Evolutionary conservation across 1,140 invertebrate genomes (phyloP).

Genomic region (Paramacrobiotus metropolitanus): DNA sequence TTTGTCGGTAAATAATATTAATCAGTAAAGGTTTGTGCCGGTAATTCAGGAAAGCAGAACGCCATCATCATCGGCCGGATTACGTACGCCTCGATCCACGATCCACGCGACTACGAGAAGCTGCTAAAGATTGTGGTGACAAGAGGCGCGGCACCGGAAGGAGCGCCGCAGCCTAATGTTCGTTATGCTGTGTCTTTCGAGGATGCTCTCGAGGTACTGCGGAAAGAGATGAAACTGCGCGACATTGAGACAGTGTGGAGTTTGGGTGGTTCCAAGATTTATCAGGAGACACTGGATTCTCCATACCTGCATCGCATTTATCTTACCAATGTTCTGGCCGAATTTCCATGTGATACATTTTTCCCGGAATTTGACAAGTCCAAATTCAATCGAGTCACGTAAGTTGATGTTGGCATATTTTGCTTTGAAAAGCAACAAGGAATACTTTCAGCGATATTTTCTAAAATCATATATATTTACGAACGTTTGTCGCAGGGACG

Average conservation of each 20-base stretch:
- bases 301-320: neutral
- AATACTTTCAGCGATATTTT: neutral
- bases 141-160: neutral
- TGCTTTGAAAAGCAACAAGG: neutral
- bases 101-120: neutral
- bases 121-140: neutral
- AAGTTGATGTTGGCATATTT: neutral
- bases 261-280: neutral
- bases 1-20: too few species aligned
- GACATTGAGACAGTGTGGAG: neutral
- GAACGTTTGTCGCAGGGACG: neutral
- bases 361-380: neutral
- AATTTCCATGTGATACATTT: neutral
- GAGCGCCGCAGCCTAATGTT: neutral
- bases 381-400: neutral
- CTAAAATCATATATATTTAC: too few species aligned
- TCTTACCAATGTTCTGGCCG: neutral
- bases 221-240: neutral
- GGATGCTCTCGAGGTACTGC: neutral
- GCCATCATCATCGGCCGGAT: neutral
- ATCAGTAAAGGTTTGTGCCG: too few species aligned
- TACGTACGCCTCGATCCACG: neutral
- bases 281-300: neutral
- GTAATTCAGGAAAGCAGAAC: neutral
- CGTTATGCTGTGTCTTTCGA: neutral